Conservation (phyloP, 2,888 invertebrate genomes). For the Drosophila emarginata region DNA sequence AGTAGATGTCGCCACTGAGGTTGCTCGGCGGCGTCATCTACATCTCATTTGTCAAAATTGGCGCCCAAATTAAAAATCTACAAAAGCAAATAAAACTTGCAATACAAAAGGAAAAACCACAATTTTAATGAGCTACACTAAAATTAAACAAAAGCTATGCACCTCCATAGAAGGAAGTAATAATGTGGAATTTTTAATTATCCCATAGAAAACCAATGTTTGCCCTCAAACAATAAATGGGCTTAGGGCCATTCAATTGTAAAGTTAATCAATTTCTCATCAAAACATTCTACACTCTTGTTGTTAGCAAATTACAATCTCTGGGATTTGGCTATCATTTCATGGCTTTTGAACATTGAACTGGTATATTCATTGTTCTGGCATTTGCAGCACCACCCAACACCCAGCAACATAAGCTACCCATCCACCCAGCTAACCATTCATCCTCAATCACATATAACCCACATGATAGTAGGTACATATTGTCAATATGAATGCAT, state of each 20-base stretch:
- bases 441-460: neutral
- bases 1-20: neutral
- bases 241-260: neutral
- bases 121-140: too few species aligned
- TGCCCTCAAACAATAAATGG: neutral
- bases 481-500: constrained; percentile 17
- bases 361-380: constrained; percentile 10
- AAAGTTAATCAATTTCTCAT: neutral
- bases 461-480: neutral
- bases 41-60: neutral
- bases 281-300: constrained; percentile 5
- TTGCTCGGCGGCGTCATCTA: neutral
- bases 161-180: neutral
- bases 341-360: constrained; percentile 13
- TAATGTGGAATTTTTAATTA: neutral
- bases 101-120: neutral
- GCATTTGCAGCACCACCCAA: neutral
- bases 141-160: neutral
- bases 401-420: neutral
- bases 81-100: too few species aligned
- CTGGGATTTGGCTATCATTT: constrained; percentile 3
- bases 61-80: neutral
- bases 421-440: neutral
- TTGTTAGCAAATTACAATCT: neutral
- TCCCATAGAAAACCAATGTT: neutral